These are phyloP conservation scores for Bombus pascuorum DNA, from an alignment of 1,140 invertebrate species.

Conservation along the genomic window DNA sequence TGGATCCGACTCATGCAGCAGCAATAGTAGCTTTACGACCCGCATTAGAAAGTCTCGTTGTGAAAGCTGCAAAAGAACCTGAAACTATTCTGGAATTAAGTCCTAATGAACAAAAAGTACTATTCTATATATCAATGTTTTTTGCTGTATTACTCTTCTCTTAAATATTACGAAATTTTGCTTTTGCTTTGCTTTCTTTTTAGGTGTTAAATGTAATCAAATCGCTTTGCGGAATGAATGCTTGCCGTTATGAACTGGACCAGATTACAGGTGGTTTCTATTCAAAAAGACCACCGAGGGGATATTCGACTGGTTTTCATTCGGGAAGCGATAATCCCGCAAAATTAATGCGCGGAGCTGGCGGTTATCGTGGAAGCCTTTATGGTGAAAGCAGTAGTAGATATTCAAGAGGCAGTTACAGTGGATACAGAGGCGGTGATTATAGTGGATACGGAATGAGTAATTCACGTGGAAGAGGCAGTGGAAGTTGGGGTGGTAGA, in stretches of 20 bases:
- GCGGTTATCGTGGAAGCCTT: constrained; percentile 42
- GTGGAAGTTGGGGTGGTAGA: constrained; percentile 45
- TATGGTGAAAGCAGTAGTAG: constrained; percentile 10
- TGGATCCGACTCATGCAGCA: constrained; percentile 90
- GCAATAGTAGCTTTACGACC: constrained; percentile 93
- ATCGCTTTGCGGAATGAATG: constrained; percentile 87
- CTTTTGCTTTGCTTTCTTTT: constrained; percentile 47
- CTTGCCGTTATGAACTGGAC: constrained; percentile 87
- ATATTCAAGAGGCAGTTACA: constrained; percentile 17
- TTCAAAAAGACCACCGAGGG: constrained; percentile 80
- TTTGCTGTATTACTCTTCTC: not conserved
- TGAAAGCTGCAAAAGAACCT: constrained; percentile 90
- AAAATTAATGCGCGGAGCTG: constrained; percentile 65
- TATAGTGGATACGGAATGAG: constrained; percentile 46
- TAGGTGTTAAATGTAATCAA: constrained; percentile 86
- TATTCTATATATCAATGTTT: constrained; percentile 3
- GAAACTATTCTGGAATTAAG: constrained; percentile 85
- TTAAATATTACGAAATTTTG: not conserved
- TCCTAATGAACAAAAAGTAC: constrained; percentile 83
- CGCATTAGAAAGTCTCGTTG: constrained; percentile 92
- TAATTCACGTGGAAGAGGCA: constrained; percentile 39
- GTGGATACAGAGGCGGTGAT: constrained; percentile 43
- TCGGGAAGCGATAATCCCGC: constrained; percentile 22
- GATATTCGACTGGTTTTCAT: constrained; percentile 64
- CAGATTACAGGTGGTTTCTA: constrained; percentile 79